Evolutionary conservation across 2,797 vertebrate genomes (phyloP).

Genomic region (Avahi laniger): DNA sequence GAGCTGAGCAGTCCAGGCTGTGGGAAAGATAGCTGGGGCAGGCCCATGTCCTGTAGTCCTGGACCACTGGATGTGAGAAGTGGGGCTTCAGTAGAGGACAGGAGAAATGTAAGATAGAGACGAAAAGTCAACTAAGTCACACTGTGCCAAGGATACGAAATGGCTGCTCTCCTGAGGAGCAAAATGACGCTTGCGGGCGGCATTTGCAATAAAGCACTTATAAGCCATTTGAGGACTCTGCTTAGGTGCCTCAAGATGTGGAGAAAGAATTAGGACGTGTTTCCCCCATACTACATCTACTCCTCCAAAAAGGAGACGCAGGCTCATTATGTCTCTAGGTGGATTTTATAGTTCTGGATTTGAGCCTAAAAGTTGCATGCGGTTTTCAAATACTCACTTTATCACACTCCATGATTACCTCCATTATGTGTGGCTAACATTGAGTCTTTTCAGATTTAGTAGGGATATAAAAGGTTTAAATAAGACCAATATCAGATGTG

Average conservation of each 20-base stretch:
- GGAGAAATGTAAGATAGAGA: background rate
- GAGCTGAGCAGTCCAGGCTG: background rate
- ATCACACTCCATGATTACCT: slow-evolving; percentile 73
- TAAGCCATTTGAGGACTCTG: background rate
- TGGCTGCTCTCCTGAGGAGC: background rate
- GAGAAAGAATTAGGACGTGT: background rate
- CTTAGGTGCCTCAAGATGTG: background rate
- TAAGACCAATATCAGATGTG: slow-evolving; percentile 73
- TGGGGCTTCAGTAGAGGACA: background rate
- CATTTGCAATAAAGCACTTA: slow-evolving; percentile 11
- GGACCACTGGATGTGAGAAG: background rate
- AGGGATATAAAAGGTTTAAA: slow-evolving; percentile 75
- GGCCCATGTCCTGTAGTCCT: background rate
- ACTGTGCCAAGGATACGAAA: background rate
- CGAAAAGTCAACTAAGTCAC: background rate
- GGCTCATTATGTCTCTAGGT: slow-evolving; percentile 77
- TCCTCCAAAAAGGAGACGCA: slow-evolving; percentile 39
- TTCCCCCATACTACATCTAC: background rate
- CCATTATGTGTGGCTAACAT: slow-evolving; percentile 73
- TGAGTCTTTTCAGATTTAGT: slow-evolving; percentile 77
- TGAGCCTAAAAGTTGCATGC: slow-evolving; percentile 78
- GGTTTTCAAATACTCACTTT: slow-evolving; percentile 77
- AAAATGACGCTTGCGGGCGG: background rate
- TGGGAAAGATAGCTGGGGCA: background rate
- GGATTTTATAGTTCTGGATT: slow-evolving; percentile 76